Evolutionary conservation across 1,140 invertebrate species (phyloP), one percentile per base, ranked within the genome.

Genomic region (Drosophila littoralis): DNA sequence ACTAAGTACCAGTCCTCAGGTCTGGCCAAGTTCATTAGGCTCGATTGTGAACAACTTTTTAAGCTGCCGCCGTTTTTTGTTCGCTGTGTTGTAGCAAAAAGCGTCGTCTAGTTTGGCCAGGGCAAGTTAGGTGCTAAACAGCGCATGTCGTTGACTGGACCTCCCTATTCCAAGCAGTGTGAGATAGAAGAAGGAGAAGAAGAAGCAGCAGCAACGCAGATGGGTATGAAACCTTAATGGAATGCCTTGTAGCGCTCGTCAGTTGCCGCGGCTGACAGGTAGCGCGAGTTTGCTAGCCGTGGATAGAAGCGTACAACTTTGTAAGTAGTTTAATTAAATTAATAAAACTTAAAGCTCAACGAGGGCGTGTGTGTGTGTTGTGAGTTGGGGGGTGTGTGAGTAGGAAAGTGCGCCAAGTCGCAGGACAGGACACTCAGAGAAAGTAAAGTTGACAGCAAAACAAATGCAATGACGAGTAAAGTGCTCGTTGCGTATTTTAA

Each of bases 241-340:
- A 54, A 54, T 60, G 67, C 58, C 50, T 63, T 48, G 46, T 17
- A 48, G 60, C 33, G 35, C 55, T 75, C 67, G 81, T 79, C 81
- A 78, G 38, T 60, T 10, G 32, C 55, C 52, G 59, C 42, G 45
- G 54, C 33, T 57, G 52, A 50, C 40, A 61, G 71, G 71, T 69
- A 61, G 71, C 65, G 57, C 65, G 66, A 74, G 51, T 59, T 81
- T 67, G 82, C 81, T 77, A 70, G 60, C 61, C 72, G 79, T 82
- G 83, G 79, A 82, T 85, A 81, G 75, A 59, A 77, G 80, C 55
- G 83, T 78, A 88, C 80, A 88, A 88, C 84, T 84, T 88, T 88
- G 80, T 88, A 88, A 89, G 84, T 89, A 88, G 84, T 88, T 88
- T 88, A 88, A 88, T 88, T 90, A 89, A 88, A 88, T 88, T 88